Base-by-base conservation (phyloP, 1,140 invertebrate species). In the Caerostris darwini region DNA sequence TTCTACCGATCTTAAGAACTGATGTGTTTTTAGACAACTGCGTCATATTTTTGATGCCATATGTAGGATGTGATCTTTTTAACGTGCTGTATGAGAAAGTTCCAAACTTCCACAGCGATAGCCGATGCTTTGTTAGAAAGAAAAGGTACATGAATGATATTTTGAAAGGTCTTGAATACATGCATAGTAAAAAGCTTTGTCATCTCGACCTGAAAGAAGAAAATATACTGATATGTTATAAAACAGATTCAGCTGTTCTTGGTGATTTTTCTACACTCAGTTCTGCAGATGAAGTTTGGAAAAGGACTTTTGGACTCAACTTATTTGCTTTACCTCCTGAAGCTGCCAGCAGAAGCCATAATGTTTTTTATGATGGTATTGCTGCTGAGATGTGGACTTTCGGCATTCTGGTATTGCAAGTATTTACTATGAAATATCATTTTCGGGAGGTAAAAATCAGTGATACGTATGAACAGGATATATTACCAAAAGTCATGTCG, bases 191-290 rank as follows among this genome's bases (percentile, higher is more conserved):
- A 34, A 67, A 59, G 3, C 8, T 93, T 87, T 93, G 92, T 19
- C 92, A 93, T 67, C 7, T 93, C 5, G 92, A 93, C 59, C 67
- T 93, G 10, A 86, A 87, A 34, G 61, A 69, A 86, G 92, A 93
- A 64, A 93, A 93, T 93, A 93, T 93, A 34, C 8, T 93, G 7
- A 93, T 93, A 56, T 69, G 92, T 59, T 12, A 71, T 50, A 87
- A 87, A 57, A 83, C 77, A 6, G 82, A 87, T 53, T 10, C 14
- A 53, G 82, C 92, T 19, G 59, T 93, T 34, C 86, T 93, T 19
- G 50, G 92, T 3, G 92, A 93, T 87, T 93, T 93, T 77, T 69
- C 92, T 12, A 93, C 82, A 2, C 7, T 93, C 10, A 50, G 1
- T 67, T 54, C 2, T 5, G 10, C 64, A 2, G 14, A 69, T n/a